phyloP scores from a whole-genome alignment of 2,797 vertebrate species.

The Brotula barbata region DNA sequence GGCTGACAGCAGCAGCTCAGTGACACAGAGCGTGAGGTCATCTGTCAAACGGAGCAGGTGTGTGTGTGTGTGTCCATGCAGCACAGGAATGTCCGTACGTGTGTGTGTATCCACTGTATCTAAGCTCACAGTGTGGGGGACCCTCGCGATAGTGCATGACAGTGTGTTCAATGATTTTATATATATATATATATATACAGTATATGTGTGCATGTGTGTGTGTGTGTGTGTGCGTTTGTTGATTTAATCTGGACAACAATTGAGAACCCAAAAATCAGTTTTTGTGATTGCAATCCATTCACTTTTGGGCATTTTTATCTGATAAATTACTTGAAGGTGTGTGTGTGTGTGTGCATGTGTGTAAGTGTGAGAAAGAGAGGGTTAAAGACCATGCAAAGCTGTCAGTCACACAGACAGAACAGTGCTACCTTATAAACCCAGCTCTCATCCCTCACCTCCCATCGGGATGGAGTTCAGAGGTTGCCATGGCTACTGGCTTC shows the following conservation, averaged over 20 bases:
- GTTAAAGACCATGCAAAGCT: conserved; percentile 36
- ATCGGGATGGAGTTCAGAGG: conserved; percentile 62
- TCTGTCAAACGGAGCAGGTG: conserved; percentile 60
- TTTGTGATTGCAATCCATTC: no score
- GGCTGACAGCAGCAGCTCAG: conserved; percentile 52
- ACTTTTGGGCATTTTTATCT: background rate
- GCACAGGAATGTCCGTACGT: background rate
- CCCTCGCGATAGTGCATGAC: background rate
- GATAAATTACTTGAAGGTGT: background rate
- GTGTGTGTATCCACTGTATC: conserved; percentile 4
- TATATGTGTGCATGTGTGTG: no score
- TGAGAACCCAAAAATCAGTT: no score
- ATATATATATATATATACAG: no score
- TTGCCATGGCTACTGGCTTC: conserved; percentile 67
- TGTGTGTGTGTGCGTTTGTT: no score
- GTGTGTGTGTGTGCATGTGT: conserved; percentile 13
- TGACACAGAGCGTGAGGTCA: conserved; percentile 66
- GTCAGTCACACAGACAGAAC: conserved; percentile 54
- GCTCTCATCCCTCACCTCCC: conserved; percentile 62
- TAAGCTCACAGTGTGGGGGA: background rate
- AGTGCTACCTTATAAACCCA: conserved; percentile 52
- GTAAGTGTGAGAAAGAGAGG: background rate
- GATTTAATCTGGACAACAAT: no score
- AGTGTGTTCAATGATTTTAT: no score
- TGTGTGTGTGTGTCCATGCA: conserved; percentile 21